Evolutionary conservation across 2,888 invertebrate genomes (phyloP).

Genomic region (Eupithecia exiguata): DNA sequence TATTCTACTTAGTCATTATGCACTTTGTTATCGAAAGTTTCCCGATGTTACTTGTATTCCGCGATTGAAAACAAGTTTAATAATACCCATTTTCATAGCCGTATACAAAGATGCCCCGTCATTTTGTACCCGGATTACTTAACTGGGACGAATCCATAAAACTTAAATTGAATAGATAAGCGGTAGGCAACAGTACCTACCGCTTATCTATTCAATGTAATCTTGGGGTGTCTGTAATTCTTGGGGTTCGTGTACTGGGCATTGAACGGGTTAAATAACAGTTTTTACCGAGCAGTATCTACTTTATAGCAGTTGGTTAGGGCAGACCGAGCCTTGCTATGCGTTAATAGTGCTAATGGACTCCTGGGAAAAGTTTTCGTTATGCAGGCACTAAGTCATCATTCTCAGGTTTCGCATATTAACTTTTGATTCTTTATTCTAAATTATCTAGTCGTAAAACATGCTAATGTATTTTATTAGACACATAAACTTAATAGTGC

Average conservation of each 20-base stretch:
- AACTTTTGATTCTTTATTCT: background rate
- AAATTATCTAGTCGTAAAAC: background rate
- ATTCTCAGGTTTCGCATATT: constrained; percentile 1
- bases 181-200: constrained; percentile 47
- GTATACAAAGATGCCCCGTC: constrained; percentile 54
- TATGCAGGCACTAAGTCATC: background rate
- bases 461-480: constrained; percentile 7
- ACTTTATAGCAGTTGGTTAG: constrained; percentile 11
- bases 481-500: background rate
- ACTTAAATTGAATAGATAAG: constrained; percentile 78
- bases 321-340: constrained; percentile 8
- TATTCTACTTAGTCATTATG: background rate
- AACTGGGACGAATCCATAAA: constrained; percentile 73
- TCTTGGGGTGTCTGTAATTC: too few species aligned
- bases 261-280: constrained; percentile 49
- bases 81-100: background rate
- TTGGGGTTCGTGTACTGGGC: constrained; percentile 44
- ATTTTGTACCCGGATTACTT: constrained; percentile 62
- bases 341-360: constrained; percentile 7
- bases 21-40: background rate
- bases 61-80: background rate
- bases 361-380: background rate
- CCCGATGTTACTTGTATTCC: background rate
- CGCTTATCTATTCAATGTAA: too few species aligned
- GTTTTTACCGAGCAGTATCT: constrained; percentile 35